Base-by-base conservation (phyloP, 2,888 invertebrate species). In the Tanypteryx hageni region DNA sequence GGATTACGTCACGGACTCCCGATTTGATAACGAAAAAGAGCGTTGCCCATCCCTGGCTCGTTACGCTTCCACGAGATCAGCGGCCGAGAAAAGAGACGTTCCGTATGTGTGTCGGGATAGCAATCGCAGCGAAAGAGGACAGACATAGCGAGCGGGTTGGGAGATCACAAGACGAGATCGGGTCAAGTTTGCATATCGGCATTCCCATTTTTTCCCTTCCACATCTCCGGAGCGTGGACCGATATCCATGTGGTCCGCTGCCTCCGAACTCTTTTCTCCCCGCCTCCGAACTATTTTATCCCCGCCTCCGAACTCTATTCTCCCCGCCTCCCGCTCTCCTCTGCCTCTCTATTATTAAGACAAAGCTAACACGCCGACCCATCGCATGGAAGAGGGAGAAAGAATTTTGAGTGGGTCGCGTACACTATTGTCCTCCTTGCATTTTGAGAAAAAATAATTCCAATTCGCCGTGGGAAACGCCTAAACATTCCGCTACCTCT, bases 321-420 rank as follows among this genome's bases (percentile, higher is more conserved):
- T 13, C 76, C 27, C 27, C 18, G n/a, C 22, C 44, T 44, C 44
- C 68, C n/a, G n/a, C 68, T 68, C 76, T 76, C 76, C 27, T 27
- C 11, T 27, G 76, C 76, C 27, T 76, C 27, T 76, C 27, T 76
- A 76, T 76, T 76, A 76, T 76, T 76, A 76, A 76, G 76, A 76
- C 27, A 76, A 27, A 76, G 76, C 76, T 76, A 76, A 76, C 76
- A 76, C 27, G 22, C 76, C 76, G 76, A 13, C 76, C 76, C 76
- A 76, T 76, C 76, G 76, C 13, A 76, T 22, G 76, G 76, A 13
- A 76, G 27, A n/a, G 68, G 22, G 76, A 22, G 22, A 11, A 18
- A 22, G 76, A 76, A 11, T 18, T 18, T 76, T 14, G 76, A 76
- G 76, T 76, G 76, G n/a, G 22, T 22, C 76, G 76, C 76, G n/a